These are phyloP conservation scores for Thaumetopoea pityocampa DNA, from an alignment of 1,140 invertebrate species.

Conservation along the genomic window DNA sequence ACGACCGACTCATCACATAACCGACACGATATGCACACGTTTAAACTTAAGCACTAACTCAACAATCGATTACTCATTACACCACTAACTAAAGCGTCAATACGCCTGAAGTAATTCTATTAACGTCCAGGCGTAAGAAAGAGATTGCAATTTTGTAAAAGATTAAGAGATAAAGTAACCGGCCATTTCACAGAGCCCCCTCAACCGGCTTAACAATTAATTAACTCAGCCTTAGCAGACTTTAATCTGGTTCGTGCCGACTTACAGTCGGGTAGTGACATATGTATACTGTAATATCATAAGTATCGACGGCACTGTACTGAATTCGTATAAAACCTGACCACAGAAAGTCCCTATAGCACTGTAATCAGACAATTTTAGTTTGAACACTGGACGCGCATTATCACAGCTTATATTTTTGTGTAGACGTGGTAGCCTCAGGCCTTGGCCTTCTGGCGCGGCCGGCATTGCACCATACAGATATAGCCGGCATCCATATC, in stretches of 20 bases:
- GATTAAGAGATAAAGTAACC: conserved; percentile 37
- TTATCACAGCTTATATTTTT: conserved; percentile 66
- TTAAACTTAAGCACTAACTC: conserved; percentile 57
- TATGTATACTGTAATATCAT: conserved; percentile 53
- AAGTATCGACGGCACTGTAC: conserved; percentile 56
- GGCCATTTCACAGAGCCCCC: conserved; percentile 26
- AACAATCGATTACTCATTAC: conserved; percentile 29
- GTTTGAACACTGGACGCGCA: conserved; percentile 63
- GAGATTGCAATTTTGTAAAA: conserved; percentile 40
- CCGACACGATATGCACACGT: conserved; percentile 66
- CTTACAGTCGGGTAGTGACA: conserved; percentile 26
- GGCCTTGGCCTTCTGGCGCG: conserved; percentile 65
- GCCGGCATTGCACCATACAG: conserved; percentile 84
- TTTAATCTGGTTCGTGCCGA: conserved; percentile 26
- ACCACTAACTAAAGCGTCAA: conserved; percentile 18
- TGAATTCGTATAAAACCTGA: conserved; percentile 43
- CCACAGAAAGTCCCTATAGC: conserved; percentile 31
- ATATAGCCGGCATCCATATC: conserved; percentile 93
- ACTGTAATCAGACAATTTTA: conserved; percentile 30
- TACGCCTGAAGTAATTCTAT: conserved; percentile 24
- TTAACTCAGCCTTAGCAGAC: conserved; percentile 36
- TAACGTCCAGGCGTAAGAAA: conserved; percentile 33
- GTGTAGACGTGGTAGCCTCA: conserved; percentile 30
- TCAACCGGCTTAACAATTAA: conserved; percentile 22
- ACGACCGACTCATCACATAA: conserved; percentile 52